Evolutionary conservation across 2,888 invertebrate species (phyloP).

Genomic region (Chaitophorus viminalis): DNA sequence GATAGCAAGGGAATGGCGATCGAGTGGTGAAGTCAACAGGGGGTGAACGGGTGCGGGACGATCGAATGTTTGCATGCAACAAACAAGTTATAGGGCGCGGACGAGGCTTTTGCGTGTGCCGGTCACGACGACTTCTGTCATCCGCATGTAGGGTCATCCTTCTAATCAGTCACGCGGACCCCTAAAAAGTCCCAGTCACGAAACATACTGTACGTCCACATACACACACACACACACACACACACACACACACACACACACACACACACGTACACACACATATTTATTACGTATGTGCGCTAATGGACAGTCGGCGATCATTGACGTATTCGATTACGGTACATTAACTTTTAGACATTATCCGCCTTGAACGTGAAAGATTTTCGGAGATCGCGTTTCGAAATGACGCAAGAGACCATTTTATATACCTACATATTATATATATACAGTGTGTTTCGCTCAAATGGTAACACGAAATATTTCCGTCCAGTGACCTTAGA

Average conservation of each 20-base stretch:
- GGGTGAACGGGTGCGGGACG: neutral
- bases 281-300: conserved; percentile 8
- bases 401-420: conserved; percentile 1
- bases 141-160: conserved; percentile 30
- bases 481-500: no score
- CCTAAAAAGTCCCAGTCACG: conserved; percentile 49
- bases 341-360: conserved; percentile 59
- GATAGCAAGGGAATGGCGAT: neutral
- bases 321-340: conserved; percentile 60
- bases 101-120: conserved; percentile 39
- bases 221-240: neutral
- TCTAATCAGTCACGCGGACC: conserved; percentile 58
- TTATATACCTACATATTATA: no score
- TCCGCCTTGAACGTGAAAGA: conserved; percentile 43
- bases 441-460: no score
- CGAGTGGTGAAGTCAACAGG: conserved; percentile 27
- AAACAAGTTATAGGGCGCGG: conserved; percentile 47
- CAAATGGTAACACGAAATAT: no score
- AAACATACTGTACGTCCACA: conserved; percentile 10
- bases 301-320: conserved; percentile 53
- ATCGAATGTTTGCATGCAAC: conserved; percentile 56
- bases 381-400: conserved; percentile 50
- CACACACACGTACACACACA: neutral
- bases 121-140: conserved; percentile 48
- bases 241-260: neutral